These are phyloP conservation scores for Acrossocheilus wenchowensis DNA, from an alignment of 2,797 vertebrate genomes.

Conservation along the genomic window DNA sequence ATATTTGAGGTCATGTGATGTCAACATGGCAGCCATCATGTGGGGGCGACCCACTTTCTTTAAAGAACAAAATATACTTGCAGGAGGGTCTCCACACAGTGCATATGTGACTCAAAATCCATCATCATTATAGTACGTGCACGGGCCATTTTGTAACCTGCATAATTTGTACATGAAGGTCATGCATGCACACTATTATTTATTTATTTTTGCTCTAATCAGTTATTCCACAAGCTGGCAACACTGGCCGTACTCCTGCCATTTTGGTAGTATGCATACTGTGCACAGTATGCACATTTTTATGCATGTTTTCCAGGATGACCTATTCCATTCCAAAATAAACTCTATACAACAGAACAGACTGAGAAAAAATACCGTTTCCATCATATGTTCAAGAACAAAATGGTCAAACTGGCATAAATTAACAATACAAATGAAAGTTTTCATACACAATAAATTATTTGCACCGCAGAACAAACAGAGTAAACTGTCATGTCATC, in stretches of 20 bases:
- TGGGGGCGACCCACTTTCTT: no score
- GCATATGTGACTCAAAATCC: background rate
- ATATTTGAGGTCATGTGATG: background rate
- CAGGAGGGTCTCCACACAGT: background rate
- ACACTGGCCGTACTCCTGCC: background rate
- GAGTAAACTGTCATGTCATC: background rate
- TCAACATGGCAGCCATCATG: no score
- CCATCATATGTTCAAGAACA: background rate
- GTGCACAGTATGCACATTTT: background rate
- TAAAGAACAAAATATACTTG: background rate
- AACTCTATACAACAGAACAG: background rate
- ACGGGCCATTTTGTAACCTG: no score
- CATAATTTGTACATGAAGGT: no score
- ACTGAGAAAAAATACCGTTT: background rate
- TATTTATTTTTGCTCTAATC: no score
- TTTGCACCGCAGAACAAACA: background rate
- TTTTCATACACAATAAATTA: background rate
- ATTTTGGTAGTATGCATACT: background rate
- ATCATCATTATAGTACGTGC: no score
- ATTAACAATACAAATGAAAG: background rate
- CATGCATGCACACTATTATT: no score
- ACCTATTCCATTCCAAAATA: background rate
- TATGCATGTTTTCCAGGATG: background rate
- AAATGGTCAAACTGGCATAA: background rate
- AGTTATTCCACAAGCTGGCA: no score